A percentile compares a stretch with the other conserved stretches of the same genome.
Evolutionary conservation across 2,113 vertebrate genomes (phyloP).

Genomic region (Pipra filicauda): DNA sequence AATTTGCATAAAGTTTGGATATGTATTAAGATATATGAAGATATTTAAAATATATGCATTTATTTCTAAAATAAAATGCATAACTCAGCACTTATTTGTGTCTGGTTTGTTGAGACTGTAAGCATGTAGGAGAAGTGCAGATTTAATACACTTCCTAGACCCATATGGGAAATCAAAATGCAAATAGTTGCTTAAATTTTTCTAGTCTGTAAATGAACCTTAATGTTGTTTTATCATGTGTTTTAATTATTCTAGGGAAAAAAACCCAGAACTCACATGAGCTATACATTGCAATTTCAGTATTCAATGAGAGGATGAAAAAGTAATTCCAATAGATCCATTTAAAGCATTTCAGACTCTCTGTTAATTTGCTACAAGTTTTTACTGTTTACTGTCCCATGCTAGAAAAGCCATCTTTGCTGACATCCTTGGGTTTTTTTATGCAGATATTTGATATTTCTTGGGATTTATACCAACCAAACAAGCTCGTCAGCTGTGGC

Average conservation of each 20-base stretch:
- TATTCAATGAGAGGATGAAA: background rate
- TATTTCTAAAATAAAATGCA: background rate
- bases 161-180: background rate
- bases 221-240: background rate
- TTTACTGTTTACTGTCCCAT: background rate
- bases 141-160: background rate
- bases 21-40: background rate
- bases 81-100: background rate
- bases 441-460: slow-evolving; percentile 96
- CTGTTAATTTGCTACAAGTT: background rate
- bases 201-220: background rate
- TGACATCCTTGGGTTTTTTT: background rate
- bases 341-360: background rate
- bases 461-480: slow-evolving; percentile 95
- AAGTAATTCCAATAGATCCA: background rate
- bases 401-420: background rate
- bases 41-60: background rate
- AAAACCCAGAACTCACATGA: background rate
- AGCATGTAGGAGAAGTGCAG: background rate
- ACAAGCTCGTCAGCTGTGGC: slow-evolving; percentile 94
- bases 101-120: background rate
- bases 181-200: background rate
- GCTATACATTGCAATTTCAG: background rate
- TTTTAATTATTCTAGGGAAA: background rate
- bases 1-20: background rate